phyloP scores from a whole-genome alignment of 2,113 vertebrate genomes.

The Ictalurus furcatus region DNA sequence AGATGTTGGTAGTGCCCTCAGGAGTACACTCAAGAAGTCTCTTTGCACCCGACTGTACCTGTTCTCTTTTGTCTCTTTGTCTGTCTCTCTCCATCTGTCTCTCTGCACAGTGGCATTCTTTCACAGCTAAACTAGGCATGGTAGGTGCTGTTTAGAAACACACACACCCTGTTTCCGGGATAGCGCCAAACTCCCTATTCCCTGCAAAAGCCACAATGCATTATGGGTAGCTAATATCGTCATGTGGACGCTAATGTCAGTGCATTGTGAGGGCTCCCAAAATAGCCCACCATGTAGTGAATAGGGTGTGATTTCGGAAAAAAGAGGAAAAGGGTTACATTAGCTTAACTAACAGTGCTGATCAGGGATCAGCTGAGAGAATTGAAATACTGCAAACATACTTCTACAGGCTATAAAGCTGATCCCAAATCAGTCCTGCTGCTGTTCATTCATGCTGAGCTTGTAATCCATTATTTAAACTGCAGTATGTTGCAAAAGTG shows the following conservation, averaged over 20 bases:
- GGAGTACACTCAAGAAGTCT: not conserved
- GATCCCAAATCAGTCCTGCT: slow-evolving; percentile 23
- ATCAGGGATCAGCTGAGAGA: slow-evolving; percentile 14
- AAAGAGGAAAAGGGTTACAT: not conserved
- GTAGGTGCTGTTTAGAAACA: slow-evolving; percentile 79
- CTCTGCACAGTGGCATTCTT: slow-evolving; percentile 84
- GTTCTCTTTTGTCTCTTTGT: slow-evolving; percentile 24
- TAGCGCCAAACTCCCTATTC: not conserved
- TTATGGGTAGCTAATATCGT: not conserved
- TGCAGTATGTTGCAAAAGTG: not conserved
- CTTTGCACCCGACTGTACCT: slow-evolving; percentile 3
- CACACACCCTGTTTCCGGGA: not conserved
- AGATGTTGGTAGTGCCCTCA: not conserved
- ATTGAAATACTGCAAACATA: not conserved
- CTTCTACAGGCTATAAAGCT: not conserved
- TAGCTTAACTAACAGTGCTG: slow-evolving; percentile 5
- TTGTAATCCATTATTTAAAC: slow-evolving; percentile 14
- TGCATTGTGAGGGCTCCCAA: not conserved
- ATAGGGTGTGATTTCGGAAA: not conserved
- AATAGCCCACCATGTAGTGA: not conserved
- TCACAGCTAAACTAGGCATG: slow-evolving; percentile 94
- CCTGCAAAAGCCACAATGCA: not conserved
- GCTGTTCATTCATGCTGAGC: slow-evolving; percentile 21
- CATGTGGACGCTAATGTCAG: not conserved
- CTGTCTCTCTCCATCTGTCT: slow-evolving; percentile 19